These are phyloP conservation scores for Cyphotilapia sp. DNA, from an alignment of 2,113 vertebrate species.

Conservation along the genomic window DNA sequence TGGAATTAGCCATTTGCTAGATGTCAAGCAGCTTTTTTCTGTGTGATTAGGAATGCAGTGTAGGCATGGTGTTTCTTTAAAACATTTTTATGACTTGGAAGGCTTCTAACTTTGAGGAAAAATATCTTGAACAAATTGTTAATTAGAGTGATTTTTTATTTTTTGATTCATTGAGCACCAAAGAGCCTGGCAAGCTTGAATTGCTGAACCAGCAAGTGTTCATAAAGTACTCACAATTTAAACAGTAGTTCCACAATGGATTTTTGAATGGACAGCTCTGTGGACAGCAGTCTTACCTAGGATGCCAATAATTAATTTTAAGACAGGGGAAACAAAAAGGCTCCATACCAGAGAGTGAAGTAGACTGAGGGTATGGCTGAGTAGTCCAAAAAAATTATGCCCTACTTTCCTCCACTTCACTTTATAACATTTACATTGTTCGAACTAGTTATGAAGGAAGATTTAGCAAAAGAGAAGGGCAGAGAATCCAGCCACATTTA, in stretches of 20 bases:
- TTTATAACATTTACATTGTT: background rate
- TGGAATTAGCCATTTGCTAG: background rate
- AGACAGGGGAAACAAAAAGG: background rate
- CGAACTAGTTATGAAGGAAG: background rate
- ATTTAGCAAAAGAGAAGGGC: background rate
- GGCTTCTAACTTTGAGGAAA: background rate
- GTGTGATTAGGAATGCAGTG: background rate
- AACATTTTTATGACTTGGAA: background rate
- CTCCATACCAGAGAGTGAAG: background rate
- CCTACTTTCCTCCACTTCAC: background rate
- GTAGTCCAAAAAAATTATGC: background rate
- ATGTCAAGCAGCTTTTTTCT: background rate
- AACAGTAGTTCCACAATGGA: background rate
- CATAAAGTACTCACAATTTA: background rate
- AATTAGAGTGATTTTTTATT: background rate
- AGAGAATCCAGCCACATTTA: background rate
- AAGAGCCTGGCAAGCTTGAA: background rate
- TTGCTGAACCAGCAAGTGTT: background rate
- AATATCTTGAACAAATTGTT: background rate
- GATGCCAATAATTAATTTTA: background rate
- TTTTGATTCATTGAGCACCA: background rate
- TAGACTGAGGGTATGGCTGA: background rate
- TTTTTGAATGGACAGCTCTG: background rate
- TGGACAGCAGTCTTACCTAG: background rate
- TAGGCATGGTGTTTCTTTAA: background rate